These are phyloP conservation scores for Neelides folsomi DNA, from an alignment of 2,888 invertebrate species.

Conservation along the genomic window DNA sequence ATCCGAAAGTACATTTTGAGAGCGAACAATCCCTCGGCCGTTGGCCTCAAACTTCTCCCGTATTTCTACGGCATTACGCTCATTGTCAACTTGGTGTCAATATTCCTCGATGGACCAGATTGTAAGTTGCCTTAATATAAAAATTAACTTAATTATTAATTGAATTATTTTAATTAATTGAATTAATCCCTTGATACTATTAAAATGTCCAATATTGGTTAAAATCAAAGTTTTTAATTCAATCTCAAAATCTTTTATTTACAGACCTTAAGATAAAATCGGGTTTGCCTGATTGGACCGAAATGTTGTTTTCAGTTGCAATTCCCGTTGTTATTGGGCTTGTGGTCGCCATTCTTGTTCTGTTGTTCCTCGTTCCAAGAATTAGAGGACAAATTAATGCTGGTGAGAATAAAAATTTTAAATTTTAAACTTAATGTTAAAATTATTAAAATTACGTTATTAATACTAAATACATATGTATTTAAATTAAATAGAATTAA, in stretches of 20 bases:
- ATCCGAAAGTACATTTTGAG: conserved; percentile 68
- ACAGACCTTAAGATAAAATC: conserved; percentile 24
- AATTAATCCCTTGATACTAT: too few relatives aligned
- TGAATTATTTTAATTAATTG: too few relatives aligned
- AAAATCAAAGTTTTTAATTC: too few relatives aligned
- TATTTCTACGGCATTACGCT: conserved; percentile 85
- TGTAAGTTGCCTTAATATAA: conserved; percentile 45
- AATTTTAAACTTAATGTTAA: too few relatives aligned
- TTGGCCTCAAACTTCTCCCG: conserved; percentile 72
- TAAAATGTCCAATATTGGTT: too few relatives aligned
- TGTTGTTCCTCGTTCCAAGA: conserved; percentile 65
- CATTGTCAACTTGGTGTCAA: conserved; percentile 82
- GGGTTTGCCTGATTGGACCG: conserved; percentile 20
- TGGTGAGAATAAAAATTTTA: too few relatives aligned
- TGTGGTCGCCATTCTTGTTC: conserved; percentile 48
- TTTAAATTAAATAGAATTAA: too few relatives aligned
- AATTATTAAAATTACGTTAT: too few relatives aligned
- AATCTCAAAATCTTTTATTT: too few relatives aligned
- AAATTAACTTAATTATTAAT: too few relatives aligned
- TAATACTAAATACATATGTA: too few relatives aligned
- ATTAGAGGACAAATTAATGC: too few relatives aligned
- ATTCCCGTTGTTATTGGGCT: conserved; percentile 45
- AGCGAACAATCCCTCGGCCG: conserved; percentile 61
- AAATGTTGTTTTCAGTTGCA: conserved; percentile 17
- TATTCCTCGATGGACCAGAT: conserved; percentile 86